These are phyloP conservation scores for Aleiodes testaceus DNA, from an alignment of 2,888 invertebrate species.

Conservation along the genomic window DNA sequence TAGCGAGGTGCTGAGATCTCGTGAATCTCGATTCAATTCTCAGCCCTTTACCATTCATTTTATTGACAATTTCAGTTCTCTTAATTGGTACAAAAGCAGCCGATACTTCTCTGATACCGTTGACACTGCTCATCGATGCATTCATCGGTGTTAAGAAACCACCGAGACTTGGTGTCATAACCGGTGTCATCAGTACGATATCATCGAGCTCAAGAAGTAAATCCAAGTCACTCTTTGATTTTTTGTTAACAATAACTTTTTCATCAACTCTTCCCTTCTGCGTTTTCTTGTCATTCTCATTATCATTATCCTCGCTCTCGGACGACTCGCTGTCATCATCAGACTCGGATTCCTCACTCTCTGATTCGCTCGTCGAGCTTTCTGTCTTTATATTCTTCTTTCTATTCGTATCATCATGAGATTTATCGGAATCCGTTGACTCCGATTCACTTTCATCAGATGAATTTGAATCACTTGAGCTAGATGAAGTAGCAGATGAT, in stretches of 20 bases:
- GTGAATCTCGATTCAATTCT: slow-evolving; percentile 81
- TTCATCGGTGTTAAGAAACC: slow-evolving; percentile 82
- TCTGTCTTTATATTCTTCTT: slow-evolving; percentile 58
- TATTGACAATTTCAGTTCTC: slow-evolving; percentile 80
- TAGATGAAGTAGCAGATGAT: slow-evolving; percentile 71
- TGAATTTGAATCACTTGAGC: slow-evolving; percentile 63
- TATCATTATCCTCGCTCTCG: slow-evolving; percentile 56
- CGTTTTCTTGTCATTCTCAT: slow-evolving; percentile 45
- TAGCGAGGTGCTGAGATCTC: slow-evolving; percentile 87
- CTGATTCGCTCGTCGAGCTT: slow-evolving; percentile 61
- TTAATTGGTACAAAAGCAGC: slow-evolving; percentile 78
- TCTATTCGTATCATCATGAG: slow-evolving; percentile 41
- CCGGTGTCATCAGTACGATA: slow-evolving; percentile 80
- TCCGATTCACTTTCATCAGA: slow-evolving; percentile 55
- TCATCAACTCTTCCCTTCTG: slow-evolving; percentile 45
- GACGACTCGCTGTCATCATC: slow-evolving; percentile 62
- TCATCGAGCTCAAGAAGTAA: slow-evolving; percentile 87
- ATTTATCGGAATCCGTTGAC: slow-evolving; percentile 47
- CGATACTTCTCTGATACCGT: slow-evolving; percentile 74
- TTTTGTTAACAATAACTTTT: slow-evolving; percentile 64
- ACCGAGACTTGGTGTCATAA: slow-evolving; percentile 88
- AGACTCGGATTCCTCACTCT: slow-evolving; percentile 63
- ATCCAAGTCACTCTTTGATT: slow-evolving; percentile 82
- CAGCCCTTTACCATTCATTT: slow-evolving; percentile 82
- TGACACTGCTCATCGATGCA: slow-evolving; percentile 55